These are phyloP conservation scores for Oceanites oceanicus DNA, from an alignment of 2,113 vertebrate genomes.

Conservation along the genomic window DNA sequence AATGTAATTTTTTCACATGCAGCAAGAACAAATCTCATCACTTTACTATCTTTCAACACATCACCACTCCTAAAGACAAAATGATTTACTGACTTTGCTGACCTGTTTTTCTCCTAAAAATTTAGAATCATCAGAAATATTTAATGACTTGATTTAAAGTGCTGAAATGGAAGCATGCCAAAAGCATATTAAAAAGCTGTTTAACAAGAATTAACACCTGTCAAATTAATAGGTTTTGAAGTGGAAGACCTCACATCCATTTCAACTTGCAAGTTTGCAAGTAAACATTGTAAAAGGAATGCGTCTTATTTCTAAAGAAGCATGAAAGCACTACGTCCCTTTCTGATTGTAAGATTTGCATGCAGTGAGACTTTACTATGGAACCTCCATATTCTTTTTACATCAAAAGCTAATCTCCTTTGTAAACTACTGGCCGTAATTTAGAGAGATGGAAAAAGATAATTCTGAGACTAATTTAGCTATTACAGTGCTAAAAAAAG, in stretches of 20 bases:
- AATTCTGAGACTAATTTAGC: neutral
- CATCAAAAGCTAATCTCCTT: neutral
- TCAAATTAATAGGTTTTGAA: neutral
- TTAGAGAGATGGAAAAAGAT: neutral
- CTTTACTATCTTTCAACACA: neutral
- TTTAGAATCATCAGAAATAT: slow-evolving; percentile 21
- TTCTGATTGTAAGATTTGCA: neutral
- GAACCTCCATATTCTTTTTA: neutral
- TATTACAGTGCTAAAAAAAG: neutral
- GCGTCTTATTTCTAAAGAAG: neutral
- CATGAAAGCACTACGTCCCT: neutral
- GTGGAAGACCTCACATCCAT: neutral
- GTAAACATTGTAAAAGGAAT: neutral
- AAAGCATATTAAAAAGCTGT: neutral
- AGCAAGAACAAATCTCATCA: neutral
- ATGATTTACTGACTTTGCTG: neutral
- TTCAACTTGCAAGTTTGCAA: neutral
- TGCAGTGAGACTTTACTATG: neutral
- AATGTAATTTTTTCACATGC: neutral
- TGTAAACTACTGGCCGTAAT: rapidly evolving
- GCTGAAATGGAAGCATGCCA: neutral
- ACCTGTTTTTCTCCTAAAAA: slow-evolving; percentile 9
- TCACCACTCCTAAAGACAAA: neutral
- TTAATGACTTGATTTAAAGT: slow-evolving; percentile 15
- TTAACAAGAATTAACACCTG: neutral